Conservation (phyloP, 2,888 invertebrate genomes). For the Allygus modestus region DNA sequence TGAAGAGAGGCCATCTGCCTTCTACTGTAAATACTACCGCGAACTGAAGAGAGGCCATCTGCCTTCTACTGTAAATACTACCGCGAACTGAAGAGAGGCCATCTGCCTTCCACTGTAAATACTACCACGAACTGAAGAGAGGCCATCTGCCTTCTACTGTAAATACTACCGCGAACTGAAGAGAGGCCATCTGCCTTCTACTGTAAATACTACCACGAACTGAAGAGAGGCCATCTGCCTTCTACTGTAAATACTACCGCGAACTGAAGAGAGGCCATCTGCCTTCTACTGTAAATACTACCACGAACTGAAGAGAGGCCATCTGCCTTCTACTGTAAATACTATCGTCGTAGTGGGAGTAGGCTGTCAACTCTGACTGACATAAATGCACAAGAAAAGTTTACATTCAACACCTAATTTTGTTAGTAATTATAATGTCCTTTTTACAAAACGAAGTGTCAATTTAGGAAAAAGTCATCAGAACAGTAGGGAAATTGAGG, state of each 20-base stretch:
- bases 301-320: constrained; percentile 22
- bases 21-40: constrained; percentile 15
- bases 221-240: constrained; percentile 30
- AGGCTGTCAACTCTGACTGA: too few species aligned
- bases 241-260: constrained; percentile 15
- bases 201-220: constrained; percentile 41
- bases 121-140: constrained; percentile 25
- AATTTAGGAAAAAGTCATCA: too few species aligned
- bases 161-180: constrained; percentile 39
- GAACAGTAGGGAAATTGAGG: too few species aligned
- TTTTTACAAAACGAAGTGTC: too few species aligned
- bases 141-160: constrained; percentile 32
- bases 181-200: constrained; percentile 25
- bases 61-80: constrained; percentile 16
- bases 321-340: constrained; percentile 32
- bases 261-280: constrained; percentile 31
- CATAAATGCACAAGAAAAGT: too few species aligned
- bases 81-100: constrained; percentile 24
- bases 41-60: constrained; percentile 38
- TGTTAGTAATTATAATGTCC: too few species aligned
- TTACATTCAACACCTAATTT: too few species aligned
- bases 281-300: constrained; percentile 16
- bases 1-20: constrained; percentile 36
- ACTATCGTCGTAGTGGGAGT: neutral
- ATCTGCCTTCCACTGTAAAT: constrained; percentile 31